Evolutionary conservation across 1,140 invertebrate species (phyloP).

Genomic region (Propsilocerus akamusi): DNA sequence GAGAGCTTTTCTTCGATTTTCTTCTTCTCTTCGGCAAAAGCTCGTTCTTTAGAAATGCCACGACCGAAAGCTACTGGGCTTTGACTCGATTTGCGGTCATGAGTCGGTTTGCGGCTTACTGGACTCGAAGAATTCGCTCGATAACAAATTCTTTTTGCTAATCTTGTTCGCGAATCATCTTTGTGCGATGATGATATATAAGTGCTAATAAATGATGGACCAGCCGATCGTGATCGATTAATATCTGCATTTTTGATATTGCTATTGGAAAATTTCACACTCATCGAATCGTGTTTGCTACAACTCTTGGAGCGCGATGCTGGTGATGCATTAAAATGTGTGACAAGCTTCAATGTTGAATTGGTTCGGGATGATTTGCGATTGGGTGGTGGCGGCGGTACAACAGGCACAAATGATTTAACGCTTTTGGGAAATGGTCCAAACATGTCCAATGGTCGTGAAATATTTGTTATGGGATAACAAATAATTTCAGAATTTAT

Average conservation of each 20-base stretch:
- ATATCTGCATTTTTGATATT: conserved; percentile 12
- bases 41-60: conserved; percentile 22
- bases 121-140: conserved; percentile 8
- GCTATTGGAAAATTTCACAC: conserved; percentile 7
- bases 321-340: conserved; percentile 10
- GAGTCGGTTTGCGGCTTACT: conserved; percentile 10
- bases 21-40: conserved; percentile 24
- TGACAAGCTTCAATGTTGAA: conserved; percentile 44
- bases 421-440: conserved; percentile 24
- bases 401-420: conserved; percentile 26
- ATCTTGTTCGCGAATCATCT: conserved; percentile 2
- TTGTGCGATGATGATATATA: conserved; percentile 1
- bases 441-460: conserved; percentile 23
- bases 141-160: background rate
- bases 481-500: conserved; percentile 27
- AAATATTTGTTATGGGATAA: conserved; percentile 32
- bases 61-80: conserved; percentile 23
- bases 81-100: conserved; percentile 17
- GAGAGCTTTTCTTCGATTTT: conserved; percentile 19
- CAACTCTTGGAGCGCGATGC: background rate
- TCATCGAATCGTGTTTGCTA: background rate
- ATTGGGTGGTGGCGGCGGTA: conserved; percentile 15
- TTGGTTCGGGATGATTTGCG: conserved; percentile 53
- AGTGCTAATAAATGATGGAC: background rate
- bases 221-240: background rate